phyloP scores from a whole-genome alignment of 2,113 vertebrate genomes.

The Cepphus grylle region DNA sequence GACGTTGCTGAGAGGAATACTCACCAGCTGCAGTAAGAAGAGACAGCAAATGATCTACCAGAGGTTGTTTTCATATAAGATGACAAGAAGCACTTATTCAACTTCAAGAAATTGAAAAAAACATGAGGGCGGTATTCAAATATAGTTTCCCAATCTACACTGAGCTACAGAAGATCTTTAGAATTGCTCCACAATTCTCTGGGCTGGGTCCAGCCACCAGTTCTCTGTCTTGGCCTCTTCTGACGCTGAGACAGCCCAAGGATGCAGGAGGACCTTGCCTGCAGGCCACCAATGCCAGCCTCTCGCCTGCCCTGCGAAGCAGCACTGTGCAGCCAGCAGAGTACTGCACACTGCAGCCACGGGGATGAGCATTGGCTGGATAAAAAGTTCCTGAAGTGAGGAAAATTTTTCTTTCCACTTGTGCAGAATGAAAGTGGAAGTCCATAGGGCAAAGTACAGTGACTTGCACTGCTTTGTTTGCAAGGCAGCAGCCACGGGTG shows the following conservation, averaged over 20 bases:
- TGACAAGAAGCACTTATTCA: background rate
- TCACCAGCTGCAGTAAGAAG: background rate
- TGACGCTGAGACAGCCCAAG: background rate
- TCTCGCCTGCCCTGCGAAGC: accelerated
- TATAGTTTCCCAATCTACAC: background rate
- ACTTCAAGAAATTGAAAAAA: background rate
- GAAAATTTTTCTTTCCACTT: background rate
- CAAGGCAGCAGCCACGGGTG: background rate
- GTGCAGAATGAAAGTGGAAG: background rate
- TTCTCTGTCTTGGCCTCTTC: background rate
- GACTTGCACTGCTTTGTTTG: background rate
- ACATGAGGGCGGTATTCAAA: background rate
- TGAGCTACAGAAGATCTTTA: background rate
- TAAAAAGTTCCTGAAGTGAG: background rate
- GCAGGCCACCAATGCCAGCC: background rate
- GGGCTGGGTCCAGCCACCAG: background rate
- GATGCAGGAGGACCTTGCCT: background rate
- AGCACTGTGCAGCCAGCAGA: background rate
- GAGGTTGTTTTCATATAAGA: background rate
- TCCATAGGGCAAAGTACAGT: background rate
- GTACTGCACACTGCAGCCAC: background rate
- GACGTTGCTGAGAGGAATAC: background rate
- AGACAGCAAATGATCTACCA: background rate
- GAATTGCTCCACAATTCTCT: background rate
- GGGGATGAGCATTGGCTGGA: background rate